Conservation (phyloP, 64 coral and sea anemone species). For the Hydrozoanthus tunicans region DNA sequence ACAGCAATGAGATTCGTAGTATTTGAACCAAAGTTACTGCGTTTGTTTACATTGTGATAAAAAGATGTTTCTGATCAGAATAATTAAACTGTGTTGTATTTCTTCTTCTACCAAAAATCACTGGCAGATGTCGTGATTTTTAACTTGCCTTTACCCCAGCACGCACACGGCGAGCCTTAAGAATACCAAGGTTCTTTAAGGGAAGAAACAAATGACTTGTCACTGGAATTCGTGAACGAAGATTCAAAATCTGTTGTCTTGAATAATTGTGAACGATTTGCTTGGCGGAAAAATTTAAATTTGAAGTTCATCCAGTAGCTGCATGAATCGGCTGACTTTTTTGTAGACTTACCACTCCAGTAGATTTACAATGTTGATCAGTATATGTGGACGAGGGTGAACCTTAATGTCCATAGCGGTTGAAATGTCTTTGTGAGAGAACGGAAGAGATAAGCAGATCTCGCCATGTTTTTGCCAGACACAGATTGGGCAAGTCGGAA, state of each 20-base stretch:
- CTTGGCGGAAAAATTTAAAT: not conserved
- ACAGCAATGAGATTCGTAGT: constrained; percentile 1
- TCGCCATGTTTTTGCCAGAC: constrained; percentile 6
- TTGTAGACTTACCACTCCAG: not conserved
- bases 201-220: constrained; percentile 15
- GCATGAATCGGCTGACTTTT: not conserved
- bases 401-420: not conserved
- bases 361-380: not conserved
- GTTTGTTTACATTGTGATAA: constrained; percentile 41
- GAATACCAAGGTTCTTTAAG: constrained; percentile 23
- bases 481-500: not conserved
- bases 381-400: not conserved
- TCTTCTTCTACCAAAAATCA: not conserved
- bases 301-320: not conserved
- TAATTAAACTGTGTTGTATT: not conserved
- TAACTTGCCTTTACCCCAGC: not conserved
- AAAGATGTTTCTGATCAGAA: constrained; percentile 20
- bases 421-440: not conserved
- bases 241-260: not conserved
- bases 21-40: not conserved
- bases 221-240: constrained; percentile 1
- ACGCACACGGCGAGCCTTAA: not conserved
- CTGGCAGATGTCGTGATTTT: not conserved
- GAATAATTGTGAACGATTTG: constrained; percentile 2
- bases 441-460: not conserved